Percentiles rank a stretch among this genome's conserved stretches.
Evolutionary conservation across 2,888 invertebrate genomes (phyloP).

Genomic region (Coecobrya sp.): DNA sequence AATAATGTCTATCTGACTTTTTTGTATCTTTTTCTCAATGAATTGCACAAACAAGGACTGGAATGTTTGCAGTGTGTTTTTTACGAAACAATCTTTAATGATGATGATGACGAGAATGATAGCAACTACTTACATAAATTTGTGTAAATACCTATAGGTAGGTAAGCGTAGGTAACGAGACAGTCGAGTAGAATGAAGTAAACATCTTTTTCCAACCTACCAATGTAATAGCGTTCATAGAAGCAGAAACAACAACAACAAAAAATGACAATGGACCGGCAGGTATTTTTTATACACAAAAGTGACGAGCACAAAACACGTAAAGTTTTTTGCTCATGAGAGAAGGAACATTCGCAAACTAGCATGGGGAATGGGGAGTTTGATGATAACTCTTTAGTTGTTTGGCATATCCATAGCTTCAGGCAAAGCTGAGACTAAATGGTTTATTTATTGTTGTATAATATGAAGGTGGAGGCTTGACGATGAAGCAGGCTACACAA

Average conservation of each 20-base stretch:
- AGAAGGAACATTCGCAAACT: not conserved
- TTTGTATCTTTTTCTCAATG: slow-evolving; percentile 63
- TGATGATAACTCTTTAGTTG: not conserved
- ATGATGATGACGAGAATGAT: not conserved
- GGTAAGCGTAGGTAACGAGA: not conserved
- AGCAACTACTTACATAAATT: not conserved
- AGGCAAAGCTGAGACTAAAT: slow-evolving; percentile 38
- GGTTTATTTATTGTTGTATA: slow-evolving; percentile 51
- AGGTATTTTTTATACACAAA: not conserved
- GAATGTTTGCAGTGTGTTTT: slow-evolving; percentile 23
- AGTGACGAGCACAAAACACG: slow-evolving; percentile 1
- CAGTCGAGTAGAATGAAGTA: not conserved
- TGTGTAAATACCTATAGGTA: not conserved
- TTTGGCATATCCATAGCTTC: not conserved
- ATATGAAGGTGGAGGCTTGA: slow-evolving; percentile 17
- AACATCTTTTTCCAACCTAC: not conserved
- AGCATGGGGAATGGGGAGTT: not conserved
- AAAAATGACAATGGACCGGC: slow-evolving; percentile 37
- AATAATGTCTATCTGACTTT: not conserved
- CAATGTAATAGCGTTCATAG: not conserved
- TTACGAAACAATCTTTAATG: slow-evolving; percentile 27
- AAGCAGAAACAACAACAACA: not conserved
- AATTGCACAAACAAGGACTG: slow-evolving; percentile 63
- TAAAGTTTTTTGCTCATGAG: not conserved
- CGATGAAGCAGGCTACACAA: not conserved